phyloP scores from a whole-genome alignment of 1,140 invertebrate genomes.

The Eupeodes corollae region DNA sequence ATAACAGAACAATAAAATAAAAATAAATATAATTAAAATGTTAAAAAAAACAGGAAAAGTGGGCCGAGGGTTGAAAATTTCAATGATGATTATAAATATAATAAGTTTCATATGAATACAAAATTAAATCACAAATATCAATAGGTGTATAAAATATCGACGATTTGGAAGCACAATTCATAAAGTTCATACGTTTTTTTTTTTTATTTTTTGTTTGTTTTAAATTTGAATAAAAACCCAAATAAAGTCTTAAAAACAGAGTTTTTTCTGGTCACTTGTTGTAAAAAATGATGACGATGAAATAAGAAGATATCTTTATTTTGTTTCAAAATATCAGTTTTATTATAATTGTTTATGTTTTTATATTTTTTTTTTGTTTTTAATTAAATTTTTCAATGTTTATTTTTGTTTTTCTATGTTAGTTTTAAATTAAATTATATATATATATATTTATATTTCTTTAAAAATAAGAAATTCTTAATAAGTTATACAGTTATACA shows the following conservation, averaged over 20 bases:
- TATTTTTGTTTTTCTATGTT: conserved; percentile 3
- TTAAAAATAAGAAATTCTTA: conserved; percentile 1
- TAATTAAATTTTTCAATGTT: background rate
- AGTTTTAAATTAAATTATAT: background rate
- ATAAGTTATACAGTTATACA: no score
- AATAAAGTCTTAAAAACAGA: no score
- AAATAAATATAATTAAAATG: conserved; percentile 13
- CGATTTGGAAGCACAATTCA: conserved; percentile 35
- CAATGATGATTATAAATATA: background rate
- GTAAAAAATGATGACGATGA: conserved; percentile 17
- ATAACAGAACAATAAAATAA: conserved; percentile 10
- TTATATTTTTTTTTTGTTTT: conserved; percentile 2
- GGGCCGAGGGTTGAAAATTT: conserved; percentile 28
- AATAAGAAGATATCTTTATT: conserved; percentile 22
- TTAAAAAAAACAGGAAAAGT: conserved; percentile 35
- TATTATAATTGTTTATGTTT: conserved; percentile 25
- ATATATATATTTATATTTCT: background rate
- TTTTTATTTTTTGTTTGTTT: no score
- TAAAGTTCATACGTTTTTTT: no score
- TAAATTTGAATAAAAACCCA: no score
- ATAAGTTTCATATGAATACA: conserved; percentile 12
- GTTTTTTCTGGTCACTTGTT: no score
- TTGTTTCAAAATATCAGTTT: conserved; percentile 13
- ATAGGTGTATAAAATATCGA: conserved; percentile 13
- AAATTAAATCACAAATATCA: conserved; percentile 10